Evolutionary conservation across 2,113 vertebrate species (phyloP).

Genomic region (Tapirus terrestris): DNA sequence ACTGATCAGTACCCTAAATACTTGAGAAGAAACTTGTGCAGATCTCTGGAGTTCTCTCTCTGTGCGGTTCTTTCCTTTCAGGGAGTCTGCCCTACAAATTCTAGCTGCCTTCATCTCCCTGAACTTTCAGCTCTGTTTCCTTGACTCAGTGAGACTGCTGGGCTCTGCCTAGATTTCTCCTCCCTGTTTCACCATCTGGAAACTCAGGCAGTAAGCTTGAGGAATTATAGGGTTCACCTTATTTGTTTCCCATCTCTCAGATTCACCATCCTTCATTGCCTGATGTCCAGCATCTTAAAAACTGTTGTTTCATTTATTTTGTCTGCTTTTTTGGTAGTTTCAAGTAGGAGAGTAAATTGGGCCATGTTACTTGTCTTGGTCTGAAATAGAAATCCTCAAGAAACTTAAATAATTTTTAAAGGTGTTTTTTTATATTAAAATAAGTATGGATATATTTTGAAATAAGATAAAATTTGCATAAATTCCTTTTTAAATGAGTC

Average conservation of each 20-base stretch:
- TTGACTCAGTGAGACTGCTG: not conserved
- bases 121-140: not conserved
- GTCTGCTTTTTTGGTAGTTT: not conserved
- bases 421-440: constrained; percentile 12
- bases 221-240: not conserved
- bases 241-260: not conserved
- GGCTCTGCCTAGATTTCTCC: not conserved
- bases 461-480: not conserved
- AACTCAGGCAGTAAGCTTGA: not conserved
- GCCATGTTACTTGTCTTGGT: not conserved
- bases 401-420: not conserved
- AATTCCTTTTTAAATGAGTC: not conserved
- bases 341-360: not conserved
- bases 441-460: not conserved
- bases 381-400: constrained; percentile 41
- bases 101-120: not conserved
- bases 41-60: not conserved
- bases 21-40: not conserved
- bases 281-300: not conserved
- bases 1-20: not conserved
- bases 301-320: not conserved
- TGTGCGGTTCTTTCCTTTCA: not conserved
- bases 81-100: not conserved
- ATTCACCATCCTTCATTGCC: not conserved
- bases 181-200: not conserved